phyloP scores from a whole-genome alignment of 2,888 invertebrate genomes.

The Ophioninae sp. region DNA sequence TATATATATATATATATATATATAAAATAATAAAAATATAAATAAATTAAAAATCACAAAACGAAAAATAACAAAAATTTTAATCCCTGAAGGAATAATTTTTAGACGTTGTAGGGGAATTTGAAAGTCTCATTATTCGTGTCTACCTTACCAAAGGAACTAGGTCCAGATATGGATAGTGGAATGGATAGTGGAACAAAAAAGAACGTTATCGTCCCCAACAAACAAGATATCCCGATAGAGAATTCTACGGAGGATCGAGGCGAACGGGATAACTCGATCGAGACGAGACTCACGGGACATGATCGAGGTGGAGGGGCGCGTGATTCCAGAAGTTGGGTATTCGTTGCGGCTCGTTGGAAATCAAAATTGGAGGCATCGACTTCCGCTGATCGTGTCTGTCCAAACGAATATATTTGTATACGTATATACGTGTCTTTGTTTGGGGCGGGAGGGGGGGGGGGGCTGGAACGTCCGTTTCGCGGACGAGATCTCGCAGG shows the following conservation, averaged over 20 bases:
- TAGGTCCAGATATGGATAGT: neutral
- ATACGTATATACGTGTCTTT: slow-evolving; percentile 3
- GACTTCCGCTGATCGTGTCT: slow-evolving; percentile 43
- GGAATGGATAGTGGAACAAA: neutral
- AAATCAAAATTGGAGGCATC: slow-evolving; percentile 63
- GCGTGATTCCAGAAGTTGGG: slow-evolving; percentile 13
- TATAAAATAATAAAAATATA: neutral
- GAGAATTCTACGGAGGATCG: slow-evolving; percentile 24
- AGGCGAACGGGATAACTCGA: slow-evolving; percentile 48
- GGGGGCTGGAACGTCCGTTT: slow-evolving; percentile 37
- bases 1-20: neutral
- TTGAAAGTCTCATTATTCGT: neutral
- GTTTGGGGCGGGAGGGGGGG: neutral
- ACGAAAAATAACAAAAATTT: neutral
- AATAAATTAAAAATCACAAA: neutral
- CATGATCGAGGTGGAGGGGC: neutral
- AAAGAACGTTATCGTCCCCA: slow-evolving; percentile 2
- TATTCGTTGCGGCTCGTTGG: slow-evolving; percentile 56
- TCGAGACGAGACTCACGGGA: slow-evolving; percentile 17
- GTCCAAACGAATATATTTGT: neutral
- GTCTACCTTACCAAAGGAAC: neutral
- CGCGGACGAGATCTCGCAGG: slow-evolving; percentile 33
- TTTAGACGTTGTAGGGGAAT: neutral
- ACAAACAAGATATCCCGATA: slow-evolving; percentile 46
- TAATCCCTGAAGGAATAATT: neutral